These are phyloP conservation scores for Calliscelio sp. DNA, from an alignment of 2,888 invertebrate species.

Conservation along the genomic window DNA sequence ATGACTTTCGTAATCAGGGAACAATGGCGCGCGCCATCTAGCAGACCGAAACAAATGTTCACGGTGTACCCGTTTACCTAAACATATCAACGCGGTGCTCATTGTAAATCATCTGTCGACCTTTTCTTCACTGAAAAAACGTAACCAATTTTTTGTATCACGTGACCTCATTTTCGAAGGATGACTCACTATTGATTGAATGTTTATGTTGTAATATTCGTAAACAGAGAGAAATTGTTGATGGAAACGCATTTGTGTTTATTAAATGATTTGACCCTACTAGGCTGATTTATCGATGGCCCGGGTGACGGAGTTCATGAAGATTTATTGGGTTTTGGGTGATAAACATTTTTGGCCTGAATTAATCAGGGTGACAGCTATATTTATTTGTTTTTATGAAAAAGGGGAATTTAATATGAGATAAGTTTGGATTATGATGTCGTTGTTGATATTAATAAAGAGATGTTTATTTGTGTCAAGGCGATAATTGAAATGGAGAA, in stretches of 20 bases:
- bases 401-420: not conserved
- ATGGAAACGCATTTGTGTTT: conserved; percentile 13
- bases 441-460: too few species aligned
- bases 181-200: too few species aligned
- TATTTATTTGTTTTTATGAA: conserved; percentile 28
- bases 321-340: conserved; percentile 34
- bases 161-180: conserved; percentile 21
- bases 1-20: conserved; percentile 58
- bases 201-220: not conserved
- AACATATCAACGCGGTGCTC: conserved; percentile 24
- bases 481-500: not conserved
- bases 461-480: too few species aligned
- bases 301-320: conserved; percentile 3
- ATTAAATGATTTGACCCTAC: conserved; percentile 11
- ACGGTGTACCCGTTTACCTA: conserved; percentile 2
- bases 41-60: not conserved
- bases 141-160: not conserved
- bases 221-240: conserved; percentile 3
- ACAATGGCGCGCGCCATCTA: conserved; percentile 60
- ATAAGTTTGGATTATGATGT: too few species aligned
- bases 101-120: conserved; percentile 26
- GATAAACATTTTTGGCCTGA: conserved; percentile 6
- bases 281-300: conserved; percentile 42
- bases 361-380: conserved; percentile 16
- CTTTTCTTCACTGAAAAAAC: conserved; percentile 16